Base-by-base conservation (phyloP, 2,797 vertebrate genomes). In the Pseudopleuronectes americanus region DNA sequence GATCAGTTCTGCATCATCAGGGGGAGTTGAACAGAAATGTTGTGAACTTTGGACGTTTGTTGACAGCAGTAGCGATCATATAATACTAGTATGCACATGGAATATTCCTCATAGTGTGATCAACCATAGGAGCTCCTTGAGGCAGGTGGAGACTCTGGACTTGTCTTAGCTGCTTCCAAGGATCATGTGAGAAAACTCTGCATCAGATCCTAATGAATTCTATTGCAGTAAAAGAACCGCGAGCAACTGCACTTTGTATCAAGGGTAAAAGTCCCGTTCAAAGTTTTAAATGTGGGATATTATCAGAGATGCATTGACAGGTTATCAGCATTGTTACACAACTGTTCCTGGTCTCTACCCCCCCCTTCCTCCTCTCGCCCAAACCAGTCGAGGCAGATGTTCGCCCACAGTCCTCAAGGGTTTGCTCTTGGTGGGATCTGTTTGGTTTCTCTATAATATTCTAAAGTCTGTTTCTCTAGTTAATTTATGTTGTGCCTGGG, bases 21-120 rank as follows among this genome's bases (percentile, higher is more conserved):
- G 45, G 73, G 6, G 41, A 16, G 26, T 6, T 21, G 6, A 36
- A 21, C 21, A 19, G 2, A n/a, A 28, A 45, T 47, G 47, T 26
- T 38, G 52, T 74, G 77, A 66, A 82, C 79, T 79, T 81, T 79
- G 62, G 19, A 13, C 58, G 12, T 43, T 21, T 23, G 19, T 24
- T 60, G 24, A 38, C 63, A 52, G 10, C 45, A 23, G 1, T n/a
- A 2, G 3, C 36, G 28, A 8, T 33, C 24, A 10, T 22, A 52
- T 7, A 14, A 31, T 22, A 63, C 2, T 12, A 22, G 1, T 41
- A 55, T 14, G 36, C 21, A 24, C 23, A 10, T 53, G 4, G 1
- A 48, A 21, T 21, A 48, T 10, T 8, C 19, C 47, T 16, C 47
- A 48, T 8, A 21, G 47, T 8, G 17, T n/a, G 51, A 53, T 53